Evolutionary conservation across 2,113 vertebrate genomes (phyloP).

Genomic region (Mesembrinibis cayennensis): DNA sequence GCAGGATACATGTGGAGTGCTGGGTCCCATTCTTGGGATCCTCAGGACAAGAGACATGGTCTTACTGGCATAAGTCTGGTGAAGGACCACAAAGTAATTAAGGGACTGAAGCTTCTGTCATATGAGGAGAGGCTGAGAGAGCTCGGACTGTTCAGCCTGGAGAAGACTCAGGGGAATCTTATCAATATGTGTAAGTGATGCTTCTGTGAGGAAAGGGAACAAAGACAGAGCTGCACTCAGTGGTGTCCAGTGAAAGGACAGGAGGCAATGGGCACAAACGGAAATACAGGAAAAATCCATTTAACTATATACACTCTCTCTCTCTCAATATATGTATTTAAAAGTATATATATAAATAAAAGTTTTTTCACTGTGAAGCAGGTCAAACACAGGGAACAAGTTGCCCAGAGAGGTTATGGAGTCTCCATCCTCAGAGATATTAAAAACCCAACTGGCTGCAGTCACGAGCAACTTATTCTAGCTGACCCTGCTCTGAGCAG

Average conservation of each 20-base stretch:
- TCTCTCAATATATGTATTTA: background rate
- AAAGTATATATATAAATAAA: background rate
- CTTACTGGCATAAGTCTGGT: background rate
- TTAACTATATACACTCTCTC: background rate
- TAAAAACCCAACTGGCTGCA: background rate
- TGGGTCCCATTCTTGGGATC: background rate
- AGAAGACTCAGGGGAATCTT: background rate
- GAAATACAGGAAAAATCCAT: background rate
- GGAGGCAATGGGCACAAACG: background rate
- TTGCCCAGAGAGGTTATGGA: background rate
- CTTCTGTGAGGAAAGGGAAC: background rate
- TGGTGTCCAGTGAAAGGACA: background rate
- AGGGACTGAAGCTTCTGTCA: background rate
- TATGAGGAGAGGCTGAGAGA: background rate
- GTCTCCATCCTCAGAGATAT: background rate
- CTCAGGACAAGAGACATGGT: background rate
- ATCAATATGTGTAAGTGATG: accelerated
- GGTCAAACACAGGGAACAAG: background rate
- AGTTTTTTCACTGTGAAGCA: background rate
- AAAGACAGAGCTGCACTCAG: background rate
- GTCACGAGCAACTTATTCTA: background rate
- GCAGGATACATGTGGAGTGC: accelerated
- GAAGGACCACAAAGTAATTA: background rate
- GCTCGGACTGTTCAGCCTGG: background rate
- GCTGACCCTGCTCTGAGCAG: background rate